phyloP scores from a whole-genome alignment of 2,888 invertebrate genomes.

The Cheilosia impressa region DNA sequence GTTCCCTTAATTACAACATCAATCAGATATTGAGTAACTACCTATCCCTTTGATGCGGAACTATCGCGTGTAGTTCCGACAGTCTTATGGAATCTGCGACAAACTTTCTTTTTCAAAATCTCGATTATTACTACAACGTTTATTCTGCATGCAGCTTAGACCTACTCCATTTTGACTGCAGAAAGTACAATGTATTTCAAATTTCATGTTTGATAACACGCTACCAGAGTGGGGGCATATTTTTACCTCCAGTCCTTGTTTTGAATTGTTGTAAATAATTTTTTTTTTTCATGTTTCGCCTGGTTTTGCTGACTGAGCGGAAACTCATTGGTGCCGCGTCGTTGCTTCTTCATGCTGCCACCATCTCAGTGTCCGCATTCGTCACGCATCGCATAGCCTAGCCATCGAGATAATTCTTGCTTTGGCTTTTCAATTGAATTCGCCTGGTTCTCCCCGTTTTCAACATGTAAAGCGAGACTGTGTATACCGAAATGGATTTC shows the following conservation, averaged over 20 bases:
- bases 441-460: constrained; percentile 46
- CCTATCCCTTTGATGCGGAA: too few species aligned
- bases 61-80: too few species aligned
- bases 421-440: constrained; percentile 71
- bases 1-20: too few species aligned
- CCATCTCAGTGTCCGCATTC: constrained; percentile 67
- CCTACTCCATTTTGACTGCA: too few species aligned
- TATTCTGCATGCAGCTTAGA: too few species aligned
- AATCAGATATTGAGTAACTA: too few species aligned
- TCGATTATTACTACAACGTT: too few species aligned
- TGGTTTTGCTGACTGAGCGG: constrained; percentile 77
- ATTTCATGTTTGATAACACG: neutral
- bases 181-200: too few species aligned
- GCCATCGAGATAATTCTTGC: constrained; percentile 74
- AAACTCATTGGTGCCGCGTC: constrained; percentile 83
- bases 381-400: constrained; percentile 76
- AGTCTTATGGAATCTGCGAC: too few species aligned
- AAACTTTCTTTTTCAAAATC: too few species aligned
- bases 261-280: constrained; percentile 65
- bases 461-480: constrained; percentile 9
- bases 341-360: constrained; percentile 78
- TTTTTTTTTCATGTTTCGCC: constrained; percentile 34
- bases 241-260: constrained; percentile 40
- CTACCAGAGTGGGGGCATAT: neutral
- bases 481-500: constrained; percentile 28